Base-by-base conservation (phyloP, 2,113 vertebrate genomes). In the Triplophysa tibetana region DNA sequence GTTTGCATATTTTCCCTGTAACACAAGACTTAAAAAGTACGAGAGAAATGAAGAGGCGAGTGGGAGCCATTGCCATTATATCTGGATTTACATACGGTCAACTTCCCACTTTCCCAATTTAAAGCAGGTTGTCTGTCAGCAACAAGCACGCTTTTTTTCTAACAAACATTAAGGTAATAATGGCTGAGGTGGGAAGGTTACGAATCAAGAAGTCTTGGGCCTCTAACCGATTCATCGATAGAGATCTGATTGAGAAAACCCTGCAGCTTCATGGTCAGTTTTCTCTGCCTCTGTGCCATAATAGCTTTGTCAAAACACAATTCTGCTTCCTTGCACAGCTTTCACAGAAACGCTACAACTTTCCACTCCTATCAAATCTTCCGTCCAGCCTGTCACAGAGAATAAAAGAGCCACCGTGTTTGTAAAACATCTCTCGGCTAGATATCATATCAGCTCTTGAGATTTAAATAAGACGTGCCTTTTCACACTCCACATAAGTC, bases 1-100 rank as follows among this genome's bases (percentile, higher is more conserved):
- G 89, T 90, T 92, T 88, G 91, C 91, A 93, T 92, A 89, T 90
- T 92, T 92, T 90, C 88, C 78, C 91, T 85, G 87, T 86, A 89
- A 89, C 90, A 90, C 89, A 89, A 91, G 87, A 88, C 80, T 86
- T 89, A 87, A 89, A 91, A 92, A 86, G 81, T 87, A 85, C 21
- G 62, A 75, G 33, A 81, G 81, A 66, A 81, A 78, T 56, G 50
- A 48, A 70, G 77, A 81, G 70, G 67, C 23, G 52, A 72, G 79
- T 78, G 78, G 70, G 72, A 65, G 83, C 75, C 77, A 74, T 79
- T 77, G 66, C 85, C 83, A 87, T 90, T 90, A 88, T 86, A 75
- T 43, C 66, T 85, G 87, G 74, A 82, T 81, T 79, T 82, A 77
- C 82, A 85, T 52, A 66, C 72, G 72, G 81, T 64, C 80, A 72